Evolutionary conservation across 1,140 invertebrate species (phyloP).

Genomic region (Papilio helenus): DNA sequence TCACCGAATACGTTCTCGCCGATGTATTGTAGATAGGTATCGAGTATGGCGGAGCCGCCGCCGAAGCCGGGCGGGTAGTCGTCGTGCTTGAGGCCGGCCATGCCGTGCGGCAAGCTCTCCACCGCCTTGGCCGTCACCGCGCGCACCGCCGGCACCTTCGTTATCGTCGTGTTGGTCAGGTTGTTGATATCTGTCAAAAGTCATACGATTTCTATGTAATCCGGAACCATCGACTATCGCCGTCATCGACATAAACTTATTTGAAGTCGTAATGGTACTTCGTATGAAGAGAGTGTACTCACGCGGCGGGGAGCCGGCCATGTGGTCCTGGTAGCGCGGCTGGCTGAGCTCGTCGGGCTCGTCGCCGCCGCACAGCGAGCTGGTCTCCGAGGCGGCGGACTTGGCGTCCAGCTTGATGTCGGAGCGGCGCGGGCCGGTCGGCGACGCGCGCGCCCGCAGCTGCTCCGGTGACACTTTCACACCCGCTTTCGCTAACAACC

Average conservation of each 20-base stretch:
- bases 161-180: conserved; percentile 84
- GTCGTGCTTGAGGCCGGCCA: conserved; percentile 68
- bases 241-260: no score
- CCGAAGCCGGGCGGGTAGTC: conserved; percentile 83
- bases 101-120: conserved; percentile 77
- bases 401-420: conserved; percentile 90
- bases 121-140: conserved; percentile 86
- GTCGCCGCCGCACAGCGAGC: conserved; percentile 88
- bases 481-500: conserved; percentile 92
- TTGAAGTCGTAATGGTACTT: no score
- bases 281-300: conserved; percentile 49
- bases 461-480: conserved; percentile 94
- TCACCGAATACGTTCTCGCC: conserved; percentile 89
- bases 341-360: conserved; percentile 91
- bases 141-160: conserved; percentile 82
- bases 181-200: conserved; percentile 81
- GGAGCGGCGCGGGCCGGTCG: conserved; percentile 90
- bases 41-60: conserved; percentile 89
- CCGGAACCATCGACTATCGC: not conserved
- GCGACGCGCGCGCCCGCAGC: conserved; percentile 90
- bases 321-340: conserved; percentile 75
- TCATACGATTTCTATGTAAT: not conserved
- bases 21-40: conserved; percentile 93
- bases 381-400: conserved; percentile 87
- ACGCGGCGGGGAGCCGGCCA: conserved; percentile 82